Conservation (phyloP, 1,140 invertebrate genomes). For the Hylaeus anthracinus region DNA sequence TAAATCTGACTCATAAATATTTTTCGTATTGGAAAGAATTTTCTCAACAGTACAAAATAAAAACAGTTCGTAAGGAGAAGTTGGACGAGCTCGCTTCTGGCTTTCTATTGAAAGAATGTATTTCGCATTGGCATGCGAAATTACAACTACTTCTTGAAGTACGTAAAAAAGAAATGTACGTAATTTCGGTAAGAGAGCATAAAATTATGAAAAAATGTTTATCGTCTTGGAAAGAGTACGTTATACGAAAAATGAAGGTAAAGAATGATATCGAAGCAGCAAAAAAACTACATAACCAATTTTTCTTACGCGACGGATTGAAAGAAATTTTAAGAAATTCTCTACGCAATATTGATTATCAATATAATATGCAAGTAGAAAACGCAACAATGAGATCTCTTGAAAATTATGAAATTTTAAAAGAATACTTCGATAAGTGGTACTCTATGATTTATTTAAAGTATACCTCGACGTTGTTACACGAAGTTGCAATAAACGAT, state of each 20-base stretch:
- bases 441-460: slow-evolving; percentile 8
- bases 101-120: slow-evolving; percentile 20
- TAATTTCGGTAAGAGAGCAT: neutral
- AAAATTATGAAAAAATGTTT: slow-evolving; percentile 17
- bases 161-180: slow-evolving; percentile 15
- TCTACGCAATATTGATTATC: slow-evolving; percentile 1
- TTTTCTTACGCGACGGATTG: slow-evolving; percentile 20
- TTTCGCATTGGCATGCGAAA: slow-evolving; percentile 13
- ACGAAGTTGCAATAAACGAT: neutral
- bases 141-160: slow-evolving; percentile 1
- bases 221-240: slow-evolving; percentile 13
- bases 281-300: slow-evolving; percentile 10
- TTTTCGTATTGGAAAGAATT: slow-evolving; percentile 23
- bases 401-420: slow-evolving; percentile 26
- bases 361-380: slow-evolving; percentile 15
- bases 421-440: slow-evolving; percentile 27
- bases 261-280: slow-evolving; percentile 11
- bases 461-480: neutral
- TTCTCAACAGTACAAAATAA: slow-evolving; percentile 15
- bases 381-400: neutral
- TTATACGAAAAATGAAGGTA: neutral
- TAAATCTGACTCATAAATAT: slow-evolving; percentile 15
- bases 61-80: slow-evolving; percentile 1
- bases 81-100: neutral
- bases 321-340: slow-evolving; percentile 26